Conservation (phyloP, 2,888 invertebrate species). For the Pseudanteris insignis region DNA sequence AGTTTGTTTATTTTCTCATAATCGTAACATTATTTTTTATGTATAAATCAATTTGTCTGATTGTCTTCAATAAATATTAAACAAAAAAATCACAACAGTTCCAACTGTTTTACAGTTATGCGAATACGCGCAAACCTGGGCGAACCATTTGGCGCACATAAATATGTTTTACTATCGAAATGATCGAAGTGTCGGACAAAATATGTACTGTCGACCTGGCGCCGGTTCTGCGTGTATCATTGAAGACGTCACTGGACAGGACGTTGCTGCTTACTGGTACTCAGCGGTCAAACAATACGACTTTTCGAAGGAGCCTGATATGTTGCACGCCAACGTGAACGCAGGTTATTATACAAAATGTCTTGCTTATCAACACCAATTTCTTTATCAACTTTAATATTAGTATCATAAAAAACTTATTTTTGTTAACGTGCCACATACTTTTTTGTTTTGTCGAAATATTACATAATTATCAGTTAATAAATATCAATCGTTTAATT, state of each 20-base stretch:
- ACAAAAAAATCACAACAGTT: too few relatives aligned
- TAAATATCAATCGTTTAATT: too few relatives aligned
- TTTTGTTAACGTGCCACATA: too few relatives aligned
- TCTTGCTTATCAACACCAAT: too few relatives aligned
- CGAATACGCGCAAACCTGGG: conserved; percentile 86
- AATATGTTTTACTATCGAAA: conserved; percentile 81
- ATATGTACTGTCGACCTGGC: conserved; percentile 79
- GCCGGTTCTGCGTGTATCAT: conserved; percentile 69
- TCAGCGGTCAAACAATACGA: conserved; percentile 80
- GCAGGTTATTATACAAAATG: conserved; percentile 69
- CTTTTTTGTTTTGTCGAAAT: too few relatives aligned
- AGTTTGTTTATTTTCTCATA: too few relatives aligned
- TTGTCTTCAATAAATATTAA: too few relatives aligned
- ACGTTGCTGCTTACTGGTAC: conserved; percentile 85
- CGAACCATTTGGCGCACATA: conserved; percentile 84
- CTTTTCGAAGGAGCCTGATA: conserved; percentile 77
- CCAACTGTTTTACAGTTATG: conserved; percentile 76
- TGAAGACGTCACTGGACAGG: conserved; percentile 79
- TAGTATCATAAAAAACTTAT: not conserved
- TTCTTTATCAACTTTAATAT: too few relatives aligned
- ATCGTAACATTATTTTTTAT: too few relatives aligned
- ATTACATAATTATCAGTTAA: too few relatives aligned
- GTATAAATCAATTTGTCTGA: too few relatives aligned
- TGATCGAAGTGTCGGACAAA: conserved; percentile 82
- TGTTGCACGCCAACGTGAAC: conserved; percentile 80